Evolutionary conservation across 2,888 invertebrate genomes (phyloP).

Genomic region (Phalera bucephala): DNA sequence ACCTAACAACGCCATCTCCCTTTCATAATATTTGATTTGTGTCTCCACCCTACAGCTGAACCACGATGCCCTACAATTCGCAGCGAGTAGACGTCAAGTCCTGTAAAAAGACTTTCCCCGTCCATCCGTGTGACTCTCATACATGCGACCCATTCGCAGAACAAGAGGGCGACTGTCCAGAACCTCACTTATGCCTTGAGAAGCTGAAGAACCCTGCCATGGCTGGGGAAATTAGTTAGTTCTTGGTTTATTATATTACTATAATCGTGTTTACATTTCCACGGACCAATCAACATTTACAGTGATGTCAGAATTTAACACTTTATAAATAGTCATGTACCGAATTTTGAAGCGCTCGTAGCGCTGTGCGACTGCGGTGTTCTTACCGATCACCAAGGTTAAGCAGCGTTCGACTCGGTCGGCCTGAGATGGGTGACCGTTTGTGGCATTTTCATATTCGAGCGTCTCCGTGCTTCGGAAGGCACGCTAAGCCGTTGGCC

Average conservation of each 20-base stretch:
- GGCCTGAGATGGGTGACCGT: no score
- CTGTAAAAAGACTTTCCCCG: constrained; percentile 21
- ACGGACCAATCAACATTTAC: not conserved
- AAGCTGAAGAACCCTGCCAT: constrained; percentile 35
- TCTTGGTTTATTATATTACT: not conserved
- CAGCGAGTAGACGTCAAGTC: constrained; percentile 28
- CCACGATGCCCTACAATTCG: constrained; percentile 1
- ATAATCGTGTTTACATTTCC: not conserved
- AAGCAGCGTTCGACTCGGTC: no score
- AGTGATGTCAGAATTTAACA: no score
- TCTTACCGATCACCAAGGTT: no score
- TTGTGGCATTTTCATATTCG: no score
- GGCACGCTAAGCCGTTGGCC: no score
- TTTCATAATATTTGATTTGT: no score
- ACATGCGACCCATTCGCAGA: constrained; percentile 22
- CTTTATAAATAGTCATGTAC: no score
- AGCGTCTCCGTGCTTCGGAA: no score
- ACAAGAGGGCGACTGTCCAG: constrained; percentile 17
- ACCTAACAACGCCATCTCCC: no score
- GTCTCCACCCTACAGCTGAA: not conserved
- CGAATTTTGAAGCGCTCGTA: no score
- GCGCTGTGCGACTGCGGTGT: no score
- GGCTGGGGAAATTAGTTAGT: constrained; percentile 29
- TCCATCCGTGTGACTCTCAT: constrained; percentile 36
- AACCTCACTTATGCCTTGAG: constrained; percentile 33